Conservation (phyloP, 2,797 vertebrate genomes). For the Mycteria americana region DNA sequence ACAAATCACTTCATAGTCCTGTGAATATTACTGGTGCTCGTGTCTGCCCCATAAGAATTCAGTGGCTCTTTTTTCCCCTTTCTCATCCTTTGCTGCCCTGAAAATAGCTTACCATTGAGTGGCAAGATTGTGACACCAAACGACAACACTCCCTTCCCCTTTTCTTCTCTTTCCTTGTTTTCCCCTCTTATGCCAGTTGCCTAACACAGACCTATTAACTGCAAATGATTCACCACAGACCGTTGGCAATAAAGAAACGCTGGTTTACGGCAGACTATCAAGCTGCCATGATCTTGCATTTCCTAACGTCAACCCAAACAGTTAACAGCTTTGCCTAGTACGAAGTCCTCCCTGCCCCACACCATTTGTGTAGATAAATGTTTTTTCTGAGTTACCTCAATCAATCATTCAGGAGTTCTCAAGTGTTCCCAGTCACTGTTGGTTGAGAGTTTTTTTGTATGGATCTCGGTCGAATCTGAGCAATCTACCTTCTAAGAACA, state of each 20-base stretch:
- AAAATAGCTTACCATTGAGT: neutral
- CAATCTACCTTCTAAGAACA: slow-evolving; percentile 15
- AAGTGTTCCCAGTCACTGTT: neutral
- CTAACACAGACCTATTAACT: neutral
- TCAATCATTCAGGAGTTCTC: slow-evolving; percentile 45
- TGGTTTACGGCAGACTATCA: neutral
- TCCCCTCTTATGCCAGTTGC: neutral
- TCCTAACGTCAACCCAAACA: neutral
- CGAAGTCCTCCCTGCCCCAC: neutral
- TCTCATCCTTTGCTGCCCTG: neutral
- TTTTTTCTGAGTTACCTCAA: slow-evolving; percentile 48
- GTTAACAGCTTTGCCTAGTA: neutral
- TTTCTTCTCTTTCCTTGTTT: neutral
- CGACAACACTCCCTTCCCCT: neutral
- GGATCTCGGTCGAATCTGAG: neutral
- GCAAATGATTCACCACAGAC: slow-evolving; percentile 28
- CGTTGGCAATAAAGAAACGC: neutral
- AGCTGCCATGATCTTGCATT: neutral
- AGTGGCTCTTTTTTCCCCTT: neutral
- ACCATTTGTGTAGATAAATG: neutral
- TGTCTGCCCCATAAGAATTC: neutral
- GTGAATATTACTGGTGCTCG: neutral
- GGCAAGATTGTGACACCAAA: slow-evolving; percentile 31
- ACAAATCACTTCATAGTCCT: neutral
- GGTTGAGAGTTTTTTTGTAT: neutral